Percentiles rank a stretch among this genome's conserved stretches.
phyloP scores from a whole-genome alignment of 2,888 invertebrate species.

The Drosophila mulleri region DNA sequence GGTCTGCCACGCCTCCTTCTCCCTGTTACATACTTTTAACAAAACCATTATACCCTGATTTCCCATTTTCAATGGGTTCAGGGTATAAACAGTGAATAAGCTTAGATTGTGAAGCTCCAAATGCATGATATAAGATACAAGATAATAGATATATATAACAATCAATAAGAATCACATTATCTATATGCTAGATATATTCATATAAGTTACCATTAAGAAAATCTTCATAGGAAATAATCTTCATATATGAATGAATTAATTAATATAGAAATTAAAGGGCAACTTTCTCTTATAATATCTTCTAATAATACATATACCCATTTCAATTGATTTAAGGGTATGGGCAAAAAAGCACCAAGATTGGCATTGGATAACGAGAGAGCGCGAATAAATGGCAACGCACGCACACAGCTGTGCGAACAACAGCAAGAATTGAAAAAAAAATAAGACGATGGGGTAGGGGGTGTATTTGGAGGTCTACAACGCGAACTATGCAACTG shows the following conservation, averaged over 20 bases:
- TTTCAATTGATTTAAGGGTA: constrained; percentile 8
- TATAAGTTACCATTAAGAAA: no score
- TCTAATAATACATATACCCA: not conserved
- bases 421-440: not conserved
- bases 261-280: not conserved
- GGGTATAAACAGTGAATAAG: not conserved
- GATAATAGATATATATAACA: no score
- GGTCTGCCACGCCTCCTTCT: no score
- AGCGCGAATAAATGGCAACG: constrained; percentile 63
- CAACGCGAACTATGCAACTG: constrained; percentile 33
- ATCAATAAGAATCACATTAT: no score
- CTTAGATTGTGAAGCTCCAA: not conserved
- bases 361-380: constrained; percentile 27
- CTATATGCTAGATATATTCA: no score
- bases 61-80: no score
- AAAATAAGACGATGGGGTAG: no score
- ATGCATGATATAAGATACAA: no score
- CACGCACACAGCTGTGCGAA: constrained; percentile 30
- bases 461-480: not conserved
- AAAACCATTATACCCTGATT: no score
- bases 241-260: not conserved
- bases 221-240: not conserved
- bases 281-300: not conserved
- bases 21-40: no score
- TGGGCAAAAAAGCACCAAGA: constrained; percentile 14